A percentile compares a stretch with the other conserved stretches of the same genome.
These are phyloP conservation scores for Gopherus evgoodei DNA, from an alignment of 2,113 vertebrate genomes.

Conservation along the genomic window DNA sequence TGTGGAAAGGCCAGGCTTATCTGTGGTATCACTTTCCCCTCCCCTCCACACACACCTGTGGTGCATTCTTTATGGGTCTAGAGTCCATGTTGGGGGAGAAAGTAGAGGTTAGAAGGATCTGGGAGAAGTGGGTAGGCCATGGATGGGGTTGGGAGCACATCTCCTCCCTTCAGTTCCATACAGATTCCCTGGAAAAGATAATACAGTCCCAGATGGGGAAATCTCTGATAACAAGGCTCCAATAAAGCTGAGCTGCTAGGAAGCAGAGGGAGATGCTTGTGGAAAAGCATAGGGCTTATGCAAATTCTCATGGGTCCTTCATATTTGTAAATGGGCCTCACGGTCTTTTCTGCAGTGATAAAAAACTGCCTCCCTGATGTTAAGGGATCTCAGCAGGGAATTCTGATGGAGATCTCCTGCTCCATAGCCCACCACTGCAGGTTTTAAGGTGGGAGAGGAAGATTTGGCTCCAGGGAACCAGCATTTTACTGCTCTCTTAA, in stretches of 20 bases:
- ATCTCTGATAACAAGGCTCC: background rate
- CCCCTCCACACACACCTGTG: background rate
- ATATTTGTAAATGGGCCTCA: background rate
- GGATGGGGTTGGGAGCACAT: background rate
- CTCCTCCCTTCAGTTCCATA: background rate
- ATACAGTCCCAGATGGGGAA: background rate
- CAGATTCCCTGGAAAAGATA: background rate
- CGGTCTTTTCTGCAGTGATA: background rate
- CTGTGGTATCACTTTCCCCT: accelerated
- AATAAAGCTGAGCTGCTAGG: background rate
- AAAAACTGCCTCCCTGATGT: background rate
- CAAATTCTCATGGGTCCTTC: background rate
- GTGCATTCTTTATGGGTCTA: background rate
- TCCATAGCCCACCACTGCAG: background rate
- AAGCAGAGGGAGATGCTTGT: background rate
- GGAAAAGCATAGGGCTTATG: background rate
- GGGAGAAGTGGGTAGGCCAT: background rate
- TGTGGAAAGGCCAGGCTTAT: background rate
- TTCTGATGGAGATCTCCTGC: background rate
- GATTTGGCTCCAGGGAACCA: background rate
- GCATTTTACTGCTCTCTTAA: background rate
- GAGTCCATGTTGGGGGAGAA: background rate
- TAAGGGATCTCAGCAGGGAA: background rate
- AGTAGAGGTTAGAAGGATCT: background rate
- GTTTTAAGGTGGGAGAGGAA: background rate